A percentile compares a stretch with the other conserved stretches of the same genome.
Conservation (phyloP, 2,888 invertebrate genomes). For the Acleris sparsana region DNA sequence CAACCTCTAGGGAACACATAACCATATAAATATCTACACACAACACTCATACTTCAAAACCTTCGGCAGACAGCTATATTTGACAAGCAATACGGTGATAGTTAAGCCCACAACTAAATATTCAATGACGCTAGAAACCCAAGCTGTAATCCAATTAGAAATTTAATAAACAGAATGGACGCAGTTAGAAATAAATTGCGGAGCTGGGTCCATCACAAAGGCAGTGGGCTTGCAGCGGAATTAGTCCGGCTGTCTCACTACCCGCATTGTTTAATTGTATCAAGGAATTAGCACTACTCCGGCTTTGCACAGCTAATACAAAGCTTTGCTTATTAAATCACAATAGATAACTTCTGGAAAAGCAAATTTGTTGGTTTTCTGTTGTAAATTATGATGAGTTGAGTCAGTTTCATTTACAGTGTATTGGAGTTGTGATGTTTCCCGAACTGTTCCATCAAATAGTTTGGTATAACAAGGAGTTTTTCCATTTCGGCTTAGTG, state of each 20-base stretch:
- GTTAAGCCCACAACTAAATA: neutral
- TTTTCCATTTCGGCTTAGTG: too few relatives aligned
- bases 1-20: too few relatives aligned
- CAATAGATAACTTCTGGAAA: neutral
- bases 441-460: too few relatives aligned
- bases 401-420: too few relatives aligned
- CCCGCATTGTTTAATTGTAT: conserved; percentile 48
- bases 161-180: conserved; percentile 5
- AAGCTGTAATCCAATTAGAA: conserved; percentile 1
- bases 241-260: conserved; percentile 41
- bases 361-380: neutral
- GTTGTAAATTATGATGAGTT: neutral
- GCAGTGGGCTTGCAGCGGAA: conserved; percentile 38
- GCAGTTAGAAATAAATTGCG: conserved; percentile 10
- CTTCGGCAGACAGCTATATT: too few relatives aligned
- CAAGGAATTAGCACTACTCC: conserved; percentile 44
- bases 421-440: too few relatives aligned
- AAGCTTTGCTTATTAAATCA: conserved; percentile 9
- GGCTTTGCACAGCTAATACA: conserved; percentile 24
- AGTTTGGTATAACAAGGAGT: too few relatives aligned
- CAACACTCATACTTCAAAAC: too few relatives aligned
- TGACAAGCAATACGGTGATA: neutral
- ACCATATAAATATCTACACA: too few relatives aligned
- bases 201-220: conserved; percentile 3
- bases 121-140: neutral